Evolutionary conservation across 1,140 invertebrate genomes (phyloP), one percentile per base, ranked within the genome.

Genomic region (Laodelphax striatellus): DNA sequence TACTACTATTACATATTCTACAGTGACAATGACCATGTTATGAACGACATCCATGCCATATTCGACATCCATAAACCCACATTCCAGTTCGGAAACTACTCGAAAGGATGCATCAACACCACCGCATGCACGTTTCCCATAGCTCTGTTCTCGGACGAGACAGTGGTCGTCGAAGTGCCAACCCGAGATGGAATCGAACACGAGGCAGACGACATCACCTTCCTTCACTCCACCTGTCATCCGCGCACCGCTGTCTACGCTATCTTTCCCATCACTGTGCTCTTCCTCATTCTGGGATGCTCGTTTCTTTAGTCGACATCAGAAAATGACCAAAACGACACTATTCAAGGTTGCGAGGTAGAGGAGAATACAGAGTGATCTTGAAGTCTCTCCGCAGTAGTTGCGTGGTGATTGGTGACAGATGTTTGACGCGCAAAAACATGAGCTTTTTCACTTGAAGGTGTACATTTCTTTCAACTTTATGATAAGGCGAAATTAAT

Each of bases 1-100:
- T 90, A 90, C 71, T 91, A 90, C 71, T 90, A 90, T 73, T 90
- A 89, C 69, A 88, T 90, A 63, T 90, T 91, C 74, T 90, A 89
- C 67, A 88, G 86, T 66, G 87, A 90, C 69, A 89, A 90, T 74
- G 87, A 90, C 70, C 74, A 83, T 60, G 81, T 84, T 10, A 78
- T 75, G 5, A 91, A 90, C 72, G 82, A 87, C 69, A 87, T 91
- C 63, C 84, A 89, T 73, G 86, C 84, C 11, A 78, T 87, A 63
- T 90, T 91, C 73, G 84, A 89, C 75, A 89, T 91, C 67, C 85
- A 85, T 66, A 91, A 90, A 67, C 86, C 88, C 6, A 85, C 86
- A 61, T 87, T 87, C 71, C 81, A 84, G 70, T 87, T 86, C 70
- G 79, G 83, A 43, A 89, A 89, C 67, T 77, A 84, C 63, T 80